A percentile compares a stretch with the other conserved stretches of the same genome.
Conservation (phyloP, 2,113 vertebrate genomes). For the Nanger granti region DNA sequence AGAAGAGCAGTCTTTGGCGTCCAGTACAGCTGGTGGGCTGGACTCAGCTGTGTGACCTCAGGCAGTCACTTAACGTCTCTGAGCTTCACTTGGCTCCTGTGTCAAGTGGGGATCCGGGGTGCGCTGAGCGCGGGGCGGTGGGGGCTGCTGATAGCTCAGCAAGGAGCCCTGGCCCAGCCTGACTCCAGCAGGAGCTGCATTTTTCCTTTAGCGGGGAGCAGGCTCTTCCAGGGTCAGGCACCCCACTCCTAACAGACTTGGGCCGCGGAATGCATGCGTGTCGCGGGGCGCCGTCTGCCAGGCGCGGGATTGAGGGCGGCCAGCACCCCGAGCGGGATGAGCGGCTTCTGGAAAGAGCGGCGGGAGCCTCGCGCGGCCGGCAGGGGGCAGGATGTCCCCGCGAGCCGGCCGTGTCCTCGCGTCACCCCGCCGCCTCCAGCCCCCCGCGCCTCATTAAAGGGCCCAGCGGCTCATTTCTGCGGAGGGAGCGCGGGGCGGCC, state of each 20-base stretch:
- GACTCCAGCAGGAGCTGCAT: not conserved
- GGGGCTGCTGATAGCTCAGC: not conserved
- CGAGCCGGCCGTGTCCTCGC: constrained; percentile 36
- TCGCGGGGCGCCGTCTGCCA: not conserved
- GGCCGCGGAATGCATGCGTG: not conserved
- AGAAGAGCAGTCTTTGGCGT: not conserved
- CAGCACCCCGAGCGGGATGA: not conserved
- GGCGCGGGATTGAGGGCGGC: rapidly evolving
- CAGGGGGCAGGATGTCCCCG: constrained; percentile 61
- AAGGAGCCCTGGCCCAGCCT: not conserved
- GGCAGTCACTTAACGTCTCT: not conserved
- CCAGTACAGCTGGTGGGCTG: not conserved
- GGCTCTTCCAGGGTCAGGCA: not conserved
- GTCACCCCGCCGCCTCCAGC: constrained; percentile 44
- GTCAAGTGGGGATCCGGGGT: not conserved
- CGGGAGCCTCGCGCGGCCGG: not conserved
- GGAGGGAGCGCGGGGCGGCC: not conserved
- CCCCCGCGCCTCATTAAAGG: constrained; percentile 3
- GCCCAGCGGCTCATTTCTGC: constrained; percentile 2
- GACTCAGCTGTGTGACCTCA: not conserved
- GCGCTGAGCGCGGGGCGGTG: not conserved
- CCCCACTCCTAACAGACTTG: not conserved
- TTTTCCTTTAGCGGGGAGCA: not conserved
- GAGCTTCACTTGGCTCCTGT: not conserved
- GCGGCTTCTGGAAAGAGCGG: not conserved